A percentile compares a stretch with the other conserved stretches of the same genome.
Evolutionary conservation across 1,140 invertebrate genomes (phyloP).

Genomic region (Panulirus ornatus): DNA sequence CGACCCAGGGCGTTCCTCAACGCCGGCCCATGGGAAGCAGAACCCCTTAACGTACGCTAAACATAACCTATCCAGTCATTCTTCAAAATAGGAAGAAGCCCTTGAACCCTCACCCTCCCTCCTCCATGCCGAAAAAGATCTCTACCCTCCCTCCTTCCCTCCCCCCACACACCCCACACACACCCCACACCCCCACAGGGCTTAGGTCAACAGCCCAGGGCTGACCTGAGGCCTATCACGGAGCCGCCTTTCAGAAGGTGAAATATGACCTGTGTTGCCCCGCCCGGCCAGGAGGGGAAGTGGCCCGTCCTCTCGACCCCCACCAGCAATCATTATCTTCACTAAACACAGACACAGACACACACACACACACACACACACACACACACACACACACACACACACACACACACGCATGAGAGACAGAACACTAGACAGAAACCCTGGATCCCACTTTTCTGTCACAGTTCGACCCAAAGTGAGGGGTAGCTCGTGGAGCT

Average conservation of each 20-base stretch:
- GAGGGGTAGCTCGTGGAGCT: no score
- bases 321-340: no score
- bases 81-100: slow-evolving; percentile 53
- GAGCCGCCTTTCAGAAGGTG: slow-evolving; percentile 41
- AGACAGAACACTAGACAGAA: no score
- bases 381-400: no score
- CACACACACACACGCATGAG: no score
- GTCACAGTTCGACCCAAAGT: no score
- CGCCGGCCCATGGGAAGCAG: slow-evolving; percentile 21
- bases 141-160: slow-evolving; percentile 5
- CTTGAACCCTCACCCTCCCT: slow-evolving; percentile 18
- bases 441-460: no score
- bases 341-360: no score
- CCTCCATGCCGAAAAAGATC: slow-evolving; percentile 47
- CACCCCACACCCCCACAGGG: background rate
- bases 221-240: slow-evolving; percentile 58
- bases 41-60: slow-evolving; percentile 26
- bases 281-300: slow-evolving; percentile 10
- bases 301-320: no score
- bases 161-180: background rate
- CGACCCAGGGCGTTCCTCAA: background rate
- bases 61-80: slow-evolving; percentile 40
- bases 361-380: no score
- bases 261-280: slow-evolving; percentile 45
- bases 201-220: slow-evolving; percentile 57